phyloP scores from a whole-genome alignment of 2,797 vertebrate genomes.

The Xyrichtys novacula region DNA sequence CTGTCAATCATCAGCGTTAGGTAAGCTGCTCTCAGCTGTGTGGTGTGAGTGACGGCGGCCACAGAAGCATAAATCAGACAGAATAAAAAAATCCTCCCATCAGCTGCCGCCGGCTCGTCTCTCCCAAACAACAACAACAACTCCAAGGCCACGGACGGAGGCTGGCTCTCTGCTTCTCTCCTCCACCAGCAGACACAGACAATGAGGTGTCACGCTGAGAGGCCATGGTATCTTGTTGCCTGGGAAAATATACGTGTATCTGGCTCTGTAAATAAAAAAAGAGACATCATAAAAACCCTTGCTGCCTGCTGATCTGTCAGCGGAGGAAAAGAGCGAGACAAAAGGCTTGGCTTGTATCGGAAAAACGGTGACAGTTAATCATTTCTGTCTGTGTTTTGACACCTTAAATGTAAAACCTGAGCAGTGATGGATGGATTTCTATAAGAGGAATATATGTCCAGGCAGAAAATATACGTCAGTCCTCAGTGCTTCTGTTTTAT shows the following conservation, averaged over 20 bases:
- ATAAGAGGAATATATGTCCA: neutral
- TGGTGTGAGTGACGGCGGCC: slow-evolving; percentile 8
- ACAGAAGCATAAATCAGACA: slow-evolving; percentile 32
- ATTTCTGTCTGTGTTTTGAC: slow-evolving; percentile 6
- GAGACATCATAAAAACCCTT: neutral
- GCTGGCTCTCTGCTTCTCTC: slow-evolving; percentile 5
- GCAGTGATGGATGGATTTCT: slow-evolving; percentile 29
- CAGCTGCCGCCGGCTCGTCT: slow-evolving; percentile 24
- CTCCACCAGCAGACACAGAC: slow-evolving; percentile 29
- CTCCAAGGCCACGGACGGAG: slow-evolving; percentile 34
- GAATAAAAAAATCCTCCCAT: slow-evolving; percentile 4
- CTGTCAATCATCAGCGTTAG: slow-evolving; percentile 34
- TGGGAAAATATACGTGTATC: slow-evolving; percentile 23
- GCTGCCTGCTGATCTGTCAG: slow-evolving; percentile 25
- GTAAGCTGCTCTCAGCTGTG: slow-evolving; percentile 25
- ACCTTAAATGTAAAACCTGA: neutral
- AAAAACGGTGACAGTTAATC: slow-evolving; percentile 2
- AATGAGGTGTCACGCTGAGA: slow-evolving; percentile 35
- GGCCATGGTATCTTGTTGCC: slow-evolving; percentile 26
- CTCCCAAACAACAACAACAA: slow-evolving; percentile 9
- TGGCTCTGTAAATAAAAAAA: slow-evolving; percentile 1
- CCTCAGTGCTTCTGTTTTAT: neutral
- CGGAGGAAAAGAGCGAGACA: neutral
- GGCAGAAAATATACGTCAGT: neutral
- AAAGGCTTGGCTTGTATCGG: neutral